Evolutionary conservation across 1,140 invertebrate genomes (phyloP).

Genomic region (Asobara japonica): DNA sequence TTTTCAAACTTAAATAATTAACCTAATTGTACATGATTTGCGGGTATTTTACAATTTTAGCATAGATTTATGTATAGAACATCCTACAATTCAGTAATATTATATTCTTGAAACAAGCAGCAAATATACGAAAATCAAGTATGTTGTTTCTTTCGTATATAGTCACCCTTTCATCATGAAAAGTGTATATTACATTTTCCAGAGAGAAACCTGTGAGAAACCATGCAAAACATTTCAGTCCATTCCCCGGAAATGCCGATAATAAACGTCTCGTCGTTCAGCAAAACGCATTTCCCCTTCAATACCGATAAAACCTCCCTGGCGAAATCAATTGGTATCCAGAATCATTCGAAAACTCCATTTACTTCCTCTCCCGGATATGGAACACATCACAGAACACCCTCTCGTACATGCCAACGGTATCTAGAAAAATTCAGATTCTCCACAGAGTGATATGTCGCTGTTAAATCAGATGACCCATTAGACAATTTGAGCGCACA

Average conservation of each 20-base stretch:
- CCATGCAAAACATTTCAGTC: not conserved
- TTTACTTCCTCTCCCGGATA: slow-evolving; percentile 59
- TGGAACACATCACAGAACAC: slow-evolving; percentile 42
- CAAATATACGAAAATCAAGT: no score
- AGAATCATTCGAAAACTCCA: slow-evolving; percentile 48
- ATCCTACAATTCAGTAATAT: no score
- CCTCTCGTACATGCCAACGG: not conserved
- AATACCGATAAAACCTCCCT: not conserved
- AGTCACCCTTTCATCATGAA: no score
- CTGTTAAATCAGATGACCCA: not conserved
- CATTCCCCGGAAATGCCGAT: slow-evolving; percentile 3
- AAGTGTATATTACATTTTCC: no score
- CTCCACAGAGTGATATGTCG: not conserved
- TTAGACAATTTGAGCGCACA: not conserved
- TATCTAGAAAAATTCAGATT: not conserved
- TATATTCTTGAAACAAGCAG: no score
- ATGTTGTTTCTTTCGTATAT: no score
- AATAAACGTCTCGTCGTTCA: slow-evolving; percentile 15
- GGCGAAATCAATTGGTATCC: slow-evolving; percentile 21
- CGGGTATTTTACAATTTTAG: no score
- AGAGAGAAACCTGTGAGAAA: no score
- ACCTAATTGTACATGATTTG: no score
- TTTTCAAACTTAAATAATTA: no score
- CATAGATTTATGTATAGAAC: no score
- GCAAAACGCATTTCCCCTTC: not conserved